Percentiles rank a stretch among this genome's conserved stretches.
phyloP scores from a whole-genome alignment of 1,140 invertebrate species.

The Eupeodes corollae region DNA sequence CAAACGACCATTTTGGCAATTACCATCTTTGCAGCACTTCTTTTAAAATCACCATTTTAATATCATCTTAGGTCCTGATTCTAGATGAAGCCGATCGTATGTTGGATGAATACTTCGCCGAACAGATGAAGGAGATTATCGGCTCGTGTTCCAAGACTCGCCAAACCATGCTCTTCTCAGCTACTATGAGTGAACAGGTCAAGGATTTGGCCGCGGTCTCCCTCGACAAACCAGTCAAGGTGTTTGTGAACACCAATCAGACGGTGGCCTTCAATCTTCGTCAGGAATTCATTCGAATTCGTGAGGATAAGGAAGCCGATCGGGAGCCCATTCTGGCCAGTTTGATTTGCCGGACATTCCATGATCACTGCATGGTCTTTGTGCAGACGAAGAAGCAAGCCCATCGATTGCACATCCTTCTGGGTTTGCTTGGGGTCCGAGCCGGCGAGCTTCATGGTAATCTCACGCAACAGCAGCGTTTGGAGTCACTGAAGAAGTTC shows the following conservation, averaged over 20 bases:
- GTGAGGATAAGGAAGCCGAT: conserved; percentile 67
- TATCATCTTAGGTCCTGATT: conserved; percentile 21
- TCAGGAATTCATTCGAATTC: conserved; percentile 92
- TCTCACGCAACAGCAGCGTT: conserved; percentile 80
- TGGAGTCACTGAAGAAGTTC: conserved; percentile 82
- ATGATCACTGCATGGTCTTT: conserved; percentile 86
- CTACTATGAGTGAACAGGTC: conserved; percentile 96
- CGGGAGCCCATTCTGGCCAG: conserved; percentile 84
- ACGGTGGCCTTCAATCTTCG: conserved; percentile 89
- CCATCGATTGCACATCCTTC: conserved; percentile 78
- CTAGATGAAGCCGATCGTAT: conserved; percentile 53
- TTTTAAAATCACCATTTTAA: too few species aligned
- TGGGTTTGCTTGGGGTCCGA: conserved; percentile 76
- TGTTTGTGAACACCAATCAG: conserved; percentile 92
- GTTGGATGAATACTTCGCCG: conserved; percentile 96
- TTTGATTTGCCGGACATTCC: conserved; percentile 86
- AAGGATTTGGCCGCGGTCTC: conserved; percentile 87
- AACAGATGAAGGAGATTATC: conserved; percentile 96
- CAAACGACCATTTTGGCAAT: too few species aligned
- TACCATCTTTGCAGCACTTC: too few species aligned
- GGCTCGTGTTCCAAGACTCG: conserved; percentile 79
- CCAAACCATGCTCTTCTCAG: conserved; percentile 97
- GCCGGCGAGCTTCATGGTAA: conserved; percentile 93
- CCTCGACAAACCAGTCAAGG: conserved; percentile 79
- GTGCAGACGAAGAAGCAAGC: conserved; percentile 92